Percentiles rank a stretch among this genome's conserved stretches.
Evolutionary conservation across 2,113 vertebrate species (phyloP).

Genomic region (Cacatua alba): DNA sequence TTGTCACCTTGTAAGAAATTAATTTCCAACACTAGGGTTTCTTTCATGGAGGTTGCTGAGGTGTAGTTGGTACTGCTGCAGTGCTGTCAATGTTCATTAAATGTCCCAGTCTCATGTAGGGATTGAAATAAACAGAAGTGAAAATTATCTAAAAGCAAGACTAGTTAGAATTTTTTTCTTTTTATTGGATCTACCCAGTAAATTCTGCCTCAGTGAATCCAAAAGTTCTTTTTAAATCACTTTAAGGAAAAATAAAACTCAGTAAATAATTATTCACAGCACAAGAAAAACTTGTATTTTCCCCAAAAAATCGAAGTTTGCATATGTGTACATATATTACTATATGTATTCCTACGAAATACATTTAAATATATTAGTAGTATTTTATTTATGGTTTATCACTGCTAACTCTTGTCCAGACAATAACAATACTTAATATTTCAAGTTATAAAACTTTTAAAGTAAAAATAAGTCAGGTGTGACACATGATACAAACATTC

Average conservation of each 20-base stretch:
- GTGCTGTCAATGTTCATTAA: conserved; percentile 15
- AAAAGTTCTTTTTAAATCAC: background rate
- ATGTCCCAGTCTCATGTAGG: background rate
- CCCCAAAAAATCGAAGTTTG: accelerated
- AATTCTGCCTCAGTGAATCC: background rate
- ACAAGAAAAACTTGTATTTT: background rate
- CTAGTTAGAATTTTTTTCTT: background rate
- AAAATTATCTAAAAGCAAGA: background rate
- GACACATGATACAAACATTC: background rate
- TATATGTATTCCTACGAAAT: background rate
- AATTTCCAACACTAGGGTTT: background rate
- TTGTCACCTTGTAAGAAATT: conserved; percentile 12
- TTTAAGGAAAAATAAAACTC: background rate
- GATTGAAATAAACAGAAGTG: conserved; percentile 14
- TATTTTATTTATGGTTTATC: background rate
- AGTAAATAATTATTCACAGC: background rate
- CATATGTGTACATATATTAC: background rate
- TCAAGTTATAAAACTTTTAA: background rate
- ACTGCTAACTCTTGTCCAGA: background rate
- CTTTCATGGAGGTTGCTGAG: background rate
- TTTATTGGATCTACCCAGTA: background rate
- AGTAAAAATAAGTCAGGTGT: background rate
- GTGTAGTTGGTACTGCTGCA: background rate
- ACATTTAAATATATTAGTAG: background rate
- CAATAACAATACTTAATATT: background rate